These are phyloP conservation scores for Ostrea edulis DNA, from an alignment of 1,140 invertebrate species.

Conservation along the genomic window DNA sequence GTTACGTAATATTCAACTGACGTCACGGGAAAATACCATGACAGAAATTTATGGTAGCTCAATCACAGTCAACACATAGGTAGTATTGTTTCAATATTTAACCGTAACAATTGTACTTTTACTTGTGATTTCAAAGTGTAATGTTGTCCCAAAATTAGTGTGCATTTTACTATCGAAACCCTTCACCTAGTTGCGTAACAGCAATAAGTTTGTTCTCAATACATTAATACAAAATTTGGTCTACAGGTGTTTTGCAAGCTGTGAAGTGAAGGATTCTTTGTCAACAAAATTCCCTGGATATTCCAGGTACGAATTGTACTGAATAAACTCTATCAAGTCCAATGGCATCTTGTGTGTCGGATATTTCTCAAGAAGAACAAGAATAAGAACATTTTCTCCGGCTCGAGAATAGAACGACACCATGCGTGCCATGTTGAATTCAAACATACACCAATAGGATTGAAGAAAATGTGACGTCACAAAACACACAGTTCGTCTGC, in stretches of 20 bases:
- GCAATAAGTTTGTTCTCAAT: no score
- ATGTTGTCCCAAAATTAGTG: no score
- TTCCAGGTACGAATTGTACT: not conserved
- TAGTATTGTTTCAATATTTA: no score
- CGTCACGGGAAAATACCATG: no score
- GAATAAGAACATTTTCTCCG: not conserved
- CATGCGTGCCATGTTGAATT: slow-evolving; percentile 80
- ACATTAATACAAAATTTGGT: not conserved
- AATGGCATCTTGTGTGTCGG: not conserved
- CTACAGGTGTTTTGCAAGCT: not conserved
- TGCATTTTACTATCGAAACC: no score
- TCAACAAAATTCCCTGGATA: not conserved
- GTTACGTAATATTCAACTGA: no score
- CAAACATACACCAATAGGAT: slow-evolving; percentile 86
- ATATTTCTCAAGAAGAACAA: slow-evolving; percentile 18
- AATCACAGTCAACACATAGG: no score
- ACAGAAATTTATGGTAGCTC: no score
- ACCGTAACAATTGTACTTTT: no score
- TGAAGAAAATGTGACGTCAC: slow-evolving; percentile 74
- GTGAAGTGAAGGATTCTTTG: not conserved
- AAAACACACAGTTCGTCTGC: slow-evolving; percentile 83
- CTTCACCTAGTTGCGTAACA: no score
- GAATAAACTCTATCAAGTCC: not conserved
- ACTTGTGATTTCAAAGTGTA: no score
- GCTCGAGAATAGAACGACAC: slow-evolving; percentile 54